A percentile compares a stretch with the other conserved stretches of the same genome.
These are phyloP conservation scores for Calcarius lapponicus DNA, from an alignment of 2,797 vertebrate species.

Conservation along the genomic window DNA sequence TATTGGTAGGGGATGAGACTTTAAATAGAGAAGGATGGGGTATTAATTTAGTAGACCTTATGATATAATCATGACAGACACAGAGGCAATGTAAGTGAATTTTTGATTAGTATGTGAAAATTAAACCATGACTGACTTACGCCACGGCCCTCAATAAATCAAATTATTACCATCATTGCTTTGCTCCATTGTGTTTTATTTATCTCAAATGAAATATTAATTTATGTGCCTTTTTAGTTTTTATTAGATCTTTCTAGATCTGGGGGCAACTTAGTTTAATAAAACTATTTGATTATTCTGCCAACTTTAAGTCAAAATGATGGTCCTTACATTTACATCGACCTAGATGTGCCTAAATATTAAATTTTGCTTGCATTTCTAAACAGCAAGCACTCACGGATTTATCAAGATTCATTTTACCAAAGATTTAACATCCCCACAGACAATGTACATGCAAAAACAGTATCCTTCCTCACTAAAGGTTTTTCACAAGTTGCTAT, in stretches of 20 bases:
- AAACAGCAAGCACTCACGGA: neutral
- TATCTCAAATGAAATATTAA: neutral
- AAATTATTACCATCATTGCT: neutral
- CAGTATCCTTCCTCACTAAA: neutral
- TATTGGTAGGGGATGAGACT: neutral
- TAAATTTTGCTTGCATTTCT: neutral
- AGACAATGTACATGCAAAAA: neutral
- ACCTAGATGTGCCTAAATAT: neutral
- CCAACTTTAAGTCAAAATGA: neutral
- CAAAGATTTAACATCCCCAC: neutral
- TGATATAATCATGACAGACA: neutral
- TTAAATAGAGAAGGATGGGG: neutral
- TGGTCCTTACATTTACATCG: neutral
- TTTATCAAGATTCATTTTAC: neutral
- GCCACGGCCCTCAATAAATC: neutral
- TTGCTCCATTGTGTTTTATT: neutral
- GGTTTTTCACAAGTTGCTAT: neutral
- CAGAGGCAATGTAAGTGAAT: neutral
- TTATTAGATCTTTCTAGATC: neutral
- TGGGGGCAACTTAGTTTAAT: neutral
- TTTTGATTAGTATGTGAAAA: neutral
- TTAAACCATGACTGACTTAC: neutral
- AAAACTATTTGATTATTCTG: neutral
- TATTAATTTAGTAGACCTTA: neutral
- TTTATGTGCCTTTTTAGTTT: neutral